Conservation (phyloP, 2,888 invertebrate species). For the Fragum fragum region DNA sequence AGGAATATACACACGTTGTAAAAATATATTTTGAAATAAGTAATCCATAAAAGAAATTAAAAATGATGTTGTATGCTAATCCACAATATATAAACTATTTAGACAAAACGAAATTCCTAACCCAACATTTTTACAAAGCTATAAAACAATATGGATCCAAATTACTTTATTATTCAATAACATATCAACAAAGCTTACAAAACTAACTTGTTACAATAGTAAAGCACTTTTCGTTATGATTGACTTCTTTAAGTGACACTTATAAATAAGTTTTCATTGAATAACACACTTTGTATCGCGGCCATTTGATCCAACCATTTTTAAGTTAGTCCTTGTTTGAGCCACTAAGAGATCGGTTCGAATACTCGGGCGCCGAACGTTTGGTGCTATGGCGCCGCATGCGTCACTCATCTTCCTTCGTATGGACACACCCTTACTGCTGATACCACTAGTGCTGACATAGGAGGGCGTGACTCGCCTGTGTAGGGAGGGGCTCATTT, state of each 20-base stretch:
- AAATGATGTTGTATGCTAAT: too few relatives aligned
- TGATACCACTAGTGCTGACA: conserved; percentile 70
- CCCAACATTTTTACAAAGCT: not conserved
- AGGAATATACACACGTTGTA: too few relatives aligned
- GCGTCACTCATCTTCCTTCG: conserved; percentile 94
- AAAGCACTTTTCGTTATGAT: not conserved
- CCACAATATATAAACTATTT: not conserved
- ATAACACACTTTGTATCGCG: conserved; percentile 74
- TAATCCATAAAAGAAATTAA: too few relatives aligned
- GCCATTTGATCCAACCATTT: conserved; percentile 34
- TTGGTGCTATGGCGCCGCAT: conserved; percentile 95
- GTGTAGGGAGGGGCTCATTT: conserved; percentile 95
- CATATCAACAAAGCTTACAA: not conserved
- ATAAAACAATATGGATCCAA: not conserved
- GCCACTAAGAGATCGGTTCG: conserved; percentile 95
- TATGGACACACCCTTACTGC: conserved; percentile 90
- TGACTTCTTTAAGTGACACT: not conserved
- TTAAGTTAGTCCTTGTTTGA: conserved; percentile 89
- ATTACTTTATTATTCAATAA: not conserved
- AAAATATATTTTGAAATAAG: too few relatives aligned
- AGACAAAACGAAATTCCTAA: not conserved
- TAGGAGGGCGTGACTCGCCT: conserved; percentile 90
- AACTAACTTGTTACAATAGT: not conserved
- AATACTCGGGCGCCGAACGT: conserved; percentile 94
- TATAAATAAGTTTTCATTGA: conserved; percentile 57